Evolutionary conservation across 1,140 invertebrate genomes (phyloP).

Genomic region (Gonioctena quinquepunctata): DNA sequence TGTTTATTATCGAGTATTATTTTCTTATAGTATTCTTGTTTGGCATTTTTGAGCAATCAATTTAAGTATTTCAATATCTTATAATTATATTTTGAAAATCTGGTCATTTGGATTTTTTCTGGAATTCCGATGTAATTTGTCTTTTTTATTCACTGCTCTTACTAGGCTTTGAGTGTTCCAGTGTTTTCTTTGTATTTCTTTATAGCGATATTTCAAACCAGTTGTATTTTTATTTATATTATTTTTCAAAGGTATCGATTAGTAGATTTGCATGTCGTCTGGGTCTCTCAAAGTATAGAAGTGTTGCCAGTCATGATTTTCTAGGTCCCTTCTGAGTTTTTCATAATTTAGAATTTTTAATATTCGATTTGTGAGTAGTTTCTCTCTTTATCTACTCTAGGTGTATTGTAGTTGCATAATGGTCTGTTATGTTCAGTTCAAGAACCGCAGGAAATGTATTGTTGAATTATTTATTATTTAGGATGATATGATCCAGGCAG

Average conservation of each 20-base stretch:
- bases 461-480: not conserved
- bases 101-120: too few relatives aligned
- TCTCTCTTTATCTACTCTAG: not conserved
- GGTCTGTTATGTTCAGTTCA: not conserved
- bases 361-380: not conserved
- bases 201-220: not conserved
- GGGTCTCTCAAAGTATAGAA: not conserved
- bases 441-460: not conserved
- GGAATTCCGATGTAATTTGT: too few relatives aligned
- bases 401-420: not conserved
- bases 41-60: too few relatives aligned
- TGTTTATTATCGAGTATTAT: too few relatives aligned
- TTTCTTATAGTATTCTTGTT: too few relatives aligned
- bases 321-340: conserved; percentile 3
- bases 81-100: too few relatives aligned
- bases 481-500: not conserved
- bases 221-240: not conserved
- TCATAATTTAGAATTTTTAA: not conserved
- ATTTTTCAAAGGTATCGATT: not conserved
- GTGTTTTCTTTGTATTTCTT: not conserved
- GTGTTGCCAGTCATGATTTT: not conserved
- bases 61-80: too few relatives aligned
- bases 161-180: not conserved
- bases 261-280: not conserved
- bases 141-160: not conserved